These are phyloP conservation scores for Ciconia boyciana DNA, from an alignment of 2,113 vertebrate genomes.

Conservation along the genomic window DNA sequence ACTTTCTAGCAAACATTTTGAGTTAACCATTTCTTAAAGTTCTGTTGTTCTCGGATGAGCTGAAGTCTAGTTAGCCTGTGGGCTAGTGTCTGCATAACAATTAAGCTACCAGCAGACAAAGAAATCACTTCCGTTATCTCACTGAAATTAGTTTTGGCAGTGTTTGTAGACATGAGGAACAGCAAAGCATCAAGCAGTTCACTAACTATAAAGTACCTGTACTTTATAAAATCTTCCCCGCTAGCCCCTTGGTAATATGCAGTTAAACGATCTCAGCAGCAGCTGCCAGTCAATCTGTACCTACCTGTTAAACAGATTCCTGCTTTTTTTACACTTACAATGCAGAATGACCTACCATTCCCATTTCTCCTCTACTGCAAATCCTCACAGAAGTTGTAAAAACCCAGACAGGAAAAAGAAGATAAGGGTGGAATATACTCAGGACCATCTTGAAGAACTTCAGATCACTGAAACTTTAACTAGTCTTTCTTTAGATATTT, in stretches of 20 bases:
- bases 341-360: neutral
- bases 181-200: neutral
- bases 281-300: neutral
- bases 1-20: neutral
- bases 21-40: neutral
- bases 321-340: neutral
- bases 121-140: neutral
- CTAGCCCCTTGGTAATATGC: neutral
- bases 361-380: neutral
- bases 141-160: neutral
- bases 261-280: neutral
- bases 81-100: neutral
- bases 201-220: neutral
- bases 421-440: neutral
- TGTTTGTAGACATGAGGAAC: neutral
- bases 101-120: neutral
- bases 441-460: neutral
- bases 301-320: neutral
- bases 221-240: neutral
- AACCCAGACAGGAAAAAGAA: neutral
- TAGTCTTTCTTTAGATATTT: neutral
- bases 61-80: neutral
- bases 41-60: neutral
- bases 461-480: neutral
- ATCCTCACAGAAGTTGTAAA: neutral